phyloP scores from a whole-genome alignment of 2,113 vertebrate species.

The Thalassarche chlororhynchos region DNA sequence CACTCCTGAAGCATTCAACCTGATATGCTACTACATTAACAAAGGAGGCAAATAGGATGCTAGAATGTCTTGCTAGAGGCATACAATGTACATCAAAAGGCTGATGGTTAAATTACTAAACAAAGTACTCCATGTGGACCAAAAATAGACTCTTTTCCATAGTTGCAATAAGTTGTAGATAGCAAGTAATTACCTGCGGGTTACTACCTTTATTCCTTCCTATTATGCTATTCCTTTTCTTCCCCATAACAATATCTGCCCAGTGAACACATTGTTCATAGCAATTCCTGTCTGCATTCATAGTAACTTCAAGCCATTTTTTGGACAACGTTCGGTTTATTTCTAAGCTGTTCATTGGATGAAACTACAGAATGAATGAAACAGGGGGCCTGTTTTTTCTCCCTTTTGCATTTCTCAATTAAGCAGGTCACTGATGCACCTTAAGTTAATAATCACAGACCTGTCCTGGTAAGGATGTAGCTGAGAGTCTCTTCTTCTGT shows the following conservation, averaged over 20 bases:
- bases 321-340: rapidly evolving
- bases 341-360: not conserved
- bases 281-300: not conserved
- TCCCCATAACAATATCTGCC: not conserved
- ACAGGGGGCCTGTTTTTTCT: not conserved
- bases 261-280: not conserved
- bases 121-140: not conserved
- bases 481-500: not conserved
- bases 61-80: constrained; percentile 1
- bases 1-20: constrained; percentile 9
- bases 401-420: not conserved
- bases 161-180: not conserved
- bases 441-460: not conserved
- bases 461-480: not conserved
- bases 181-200: constrained; percentile 42
- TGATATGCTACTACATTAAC: constrained; percentile 2
- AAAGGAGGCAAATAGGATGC: constrained; percentile 40
- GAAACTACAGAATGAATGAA: not conserved
- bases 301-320: not conserved
- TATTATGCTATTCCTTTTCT: not conserved
- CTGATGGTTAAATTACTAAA: constrained; percentile 47
- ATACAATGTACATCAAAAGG: not conserved
- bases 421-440: not conserved
- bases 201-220: not conserved
- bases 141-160: not conserved